Evolutionary conservation across 2,888 invertebrate species (phyloP).

Genomic region (Cheilosia grossa): DNA sequence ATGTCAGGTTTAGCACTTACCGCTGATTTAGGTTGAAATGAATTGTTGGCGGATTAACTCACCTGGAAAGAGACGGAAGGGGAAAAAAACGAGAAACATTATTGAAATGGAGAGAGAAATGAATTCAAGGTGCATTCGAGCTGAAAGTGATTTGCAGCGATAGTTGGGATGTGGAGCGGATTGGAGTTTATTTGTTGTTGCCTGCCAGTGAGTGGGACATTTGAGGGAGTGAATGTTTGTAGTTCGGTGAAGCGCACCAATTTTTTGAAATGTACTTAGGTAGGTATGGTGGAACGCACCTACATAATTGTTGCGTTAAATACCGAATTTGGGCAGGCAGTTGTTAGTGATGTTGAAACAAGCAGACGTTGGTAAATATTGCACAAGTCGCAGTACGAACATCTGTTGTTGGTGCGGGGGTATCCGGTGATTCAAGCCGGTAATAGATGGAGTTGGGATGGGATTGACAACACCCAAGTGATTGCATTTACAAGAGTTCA

Average conservation of each 20-base stretch:
- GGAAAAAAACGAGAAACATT: constrained; percentile 24
- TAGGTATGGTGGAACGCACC: constrained; percentile 36
- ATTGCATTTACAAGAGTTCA: no score
- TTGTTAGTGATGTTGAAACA: constrained; percentile 1
- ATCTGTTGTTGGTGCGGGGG: background rate
- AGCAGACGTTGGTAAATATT: background rate
- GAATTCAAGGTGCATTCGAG: constrained; percentile 73
- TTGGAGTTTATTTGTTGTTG: constrained; percentile 14
- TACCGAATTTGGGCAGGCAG: constrained; percentile 10
- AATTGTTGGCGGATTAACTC: constrained; percentile 75
- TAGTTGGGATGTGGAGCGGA: constrained; percentile 27
- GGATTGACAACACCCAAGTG: no score
- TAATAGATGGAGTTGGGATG: no score
- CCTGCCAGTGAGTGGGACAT: constrained; percentile 23
- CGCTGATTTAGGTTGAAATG: constrained; percentile 73
- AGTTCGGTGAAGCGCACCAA: constrained; percentile 56
- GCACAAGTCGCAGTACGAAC: background rate
- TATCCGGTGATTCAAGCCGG: background rate
- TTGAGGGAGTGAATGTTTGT: constrained; percentile 44
- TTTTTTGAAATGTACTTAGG: constrained; percentile 22
- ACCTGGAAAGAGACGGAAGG: constrained; percentile 64
- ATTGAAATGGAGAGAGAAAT: constrained; percentile 53
- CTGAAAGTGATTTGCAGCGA: constrained; percentile 73
- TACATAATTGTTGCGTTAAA: constrained; percentile 19
- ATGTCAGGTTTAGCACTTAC: constrained; percentile 75